These are phyloP conservation scores for Melanostoma mellinum DNA, from an alignment of 2,888 invertebrate species.

Conservation along the genomic window DNA sequence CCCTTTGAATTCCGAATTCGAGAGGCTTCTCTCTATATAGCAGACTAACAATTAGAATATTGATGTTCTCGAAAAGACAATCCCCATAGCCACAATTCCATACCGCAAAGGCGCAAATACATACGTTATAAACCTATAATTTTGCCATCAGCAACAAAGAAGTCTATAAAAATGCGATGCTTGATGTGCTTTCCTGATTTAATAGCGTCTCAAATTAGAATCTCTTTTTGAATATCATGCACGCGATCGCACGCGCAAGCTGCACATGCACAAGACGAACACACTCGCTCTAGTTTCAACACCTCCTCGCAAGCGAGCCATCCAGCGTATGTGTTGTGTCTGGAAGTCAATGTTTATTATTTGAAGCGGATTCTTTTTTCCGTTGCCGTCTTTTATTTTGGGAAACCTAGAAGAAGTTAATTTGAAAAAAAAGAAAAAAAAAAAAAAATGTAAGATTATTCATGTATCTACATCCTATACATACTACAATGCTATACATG, in stretches of 20 bases:
- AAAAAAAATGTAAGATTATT: slow-evolving; percentile 59
- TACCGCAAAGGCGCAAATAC: slow-evolving; percentile 52
- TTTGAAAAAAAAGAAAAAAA: no score
- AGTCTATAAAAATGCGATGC: slow-evolving; percentile 66
- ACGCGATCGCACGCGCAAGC: slow-evolving; percentile 55
- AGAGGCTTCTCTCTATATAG: no score
- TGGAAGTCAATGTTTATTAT: slow-evolving; percentile 66
- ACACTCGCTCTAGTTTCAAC: slow-evolving; percentile 21
- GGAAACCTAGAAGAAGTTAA: slow-evolving; percentile 58
- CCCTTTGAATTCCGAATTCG: no score
- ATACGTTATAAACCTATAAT: slow-evolving; percentile 70
- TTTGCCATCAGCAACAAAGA: slow-evolving; percentile 55
- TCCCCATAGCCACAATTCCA: slow-evolving; percentile 11
- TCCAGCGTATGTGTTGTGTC: slow-evolving; percentile 47
- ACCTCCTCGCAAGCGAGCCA: slow-evolving; percentile 20
- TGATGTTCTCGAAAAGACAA: no score
- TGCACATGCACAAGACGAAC: slow-evolving; percentile 11
- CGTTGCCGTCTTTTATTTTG: slow-evolving; percentile 41
- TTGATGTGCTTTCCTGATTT: slow-evolving; percentile 64
- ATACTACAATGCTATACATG: slow-evolving; percentile 51
- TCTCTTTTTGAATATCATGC: slow-evolving; percentile 66
- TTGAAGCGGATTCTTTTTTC: slow-evolving; percentile 55
- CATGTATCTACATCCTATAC: slow-evolving; percentile 50
- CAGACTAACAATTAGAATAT: no score
- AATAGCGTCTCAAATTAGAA: slow-evolving; percentile 71